Conservation (phyloP, 2,888 invertebrate genomes). For the Cremastobaeus sp. region DNA sequence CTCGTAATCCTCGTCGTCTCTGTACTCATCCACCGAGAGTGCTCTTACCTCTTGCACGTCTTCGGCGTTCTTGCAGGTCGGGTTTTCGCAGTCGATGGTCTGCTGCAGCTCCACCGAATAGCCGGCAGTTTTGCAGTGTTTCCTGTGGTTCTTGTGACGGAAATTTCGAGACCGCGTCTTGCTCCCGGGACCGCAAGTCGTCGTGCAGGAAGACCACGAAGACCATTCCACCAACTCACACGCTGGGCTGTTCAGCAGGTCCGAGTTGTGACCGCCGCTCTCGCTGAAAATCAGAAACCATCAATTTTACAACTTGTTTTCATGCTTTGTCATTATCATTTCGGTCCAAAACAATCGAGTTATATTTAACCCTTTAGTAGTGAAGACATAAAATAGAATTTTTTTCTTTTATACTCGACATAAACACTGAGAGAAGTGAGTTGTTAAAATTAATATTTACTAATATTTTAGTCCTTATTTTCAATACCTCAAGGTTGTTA, state of each 20-base stretch:
- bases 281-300: slow-evolving; percentile 40
- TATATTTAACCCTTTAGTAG: too few relatives aligned
- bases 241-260: slow-evolving; percentile 70
- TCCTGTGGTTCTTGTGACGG: slow-evolving; percentile 76
- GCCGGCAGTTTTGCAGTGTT: slow-evolving; percentile 67
- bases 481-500: too few relatives aligned
- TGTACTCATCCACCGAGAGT: slow-evolving; percentile 64
- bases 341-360: too few relatives aligned
- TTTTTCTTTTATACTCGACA: too few relatives aligned
- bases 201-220: slow-evolving; percentile 90
- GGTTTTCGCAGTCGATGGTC: slow-evolving; percentile 69
- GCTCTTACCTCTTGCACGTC: slow-evolving; percentile 77
- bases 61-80: slow-evolving; percentile 67
- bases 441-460: too few relatives aligned
- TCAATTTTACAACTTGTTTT: background rate
- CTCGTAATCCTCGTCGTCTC: slow-evolving; percentile 52
- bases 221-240: slow-evolving; percentile 86
- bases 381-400: too few relatives aligned
- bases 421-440: too few relatives aligned
- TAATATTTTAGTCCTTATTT: too few relatives aligned
- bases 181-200: slow-evolving; percentile 92
- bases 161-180: slow-evolving; percentile 88
- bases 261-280: slow-evolving; percentile 50
- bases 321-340: too few relatives aligned
- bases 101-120: slow-evolving; percentile 68